Evolutionary conservation across 2,888 invertebrate species (phyloP).

Genomic region (Agonopterix alstromeriana): DNA sequence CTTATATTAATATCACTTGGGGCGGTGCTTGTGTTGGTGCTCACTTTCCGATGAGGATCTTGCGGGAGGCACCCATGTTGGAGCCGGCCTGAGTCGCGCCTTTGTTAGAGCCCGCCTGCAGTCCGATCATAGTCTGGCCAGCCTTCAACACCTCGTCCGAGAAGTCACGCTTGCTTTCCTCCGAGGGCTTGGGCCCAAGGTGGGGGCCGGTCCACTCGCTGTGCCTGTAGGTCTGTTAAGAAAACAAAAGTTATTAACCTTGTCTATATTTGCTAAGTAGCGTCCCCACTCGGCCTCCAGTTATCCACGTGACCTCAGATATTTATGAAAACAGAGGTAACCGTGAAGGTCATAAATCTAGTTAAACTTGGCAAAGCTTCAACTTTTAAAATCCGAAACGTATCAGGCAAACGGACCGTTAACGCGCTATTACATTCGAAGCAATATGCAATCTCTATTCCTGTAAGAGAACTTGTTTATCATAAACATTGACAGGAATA

Average conservation of each 20-base stretch:
- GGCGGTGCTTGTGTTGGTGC: conserved; percentile 23
- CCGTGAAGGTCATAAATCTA: conserved; percentile 62
- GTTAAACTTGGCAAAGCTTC: conserved; percentile 55
- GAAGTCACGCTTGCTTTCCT: conserved; percentile 96
- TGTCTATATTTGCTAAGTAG: neutral
- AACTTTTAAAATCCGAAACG: conserved; percentile 48
- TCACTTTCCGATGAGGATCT: conserved; percentile 94
- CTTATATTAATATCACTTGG: conserved; percentile 72
- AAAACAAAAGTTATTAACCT: conserved; percentile 12
- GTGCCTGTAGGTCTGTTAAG: conserved; percentile 86
- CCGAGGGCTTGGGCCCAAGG: conserved; percentile 95
- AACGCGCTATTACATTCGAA: conserved; percentile 42
- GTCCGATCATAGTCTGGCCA: conserved; percentile 92
- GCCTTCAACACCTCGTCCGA: conserved; percentile 93
- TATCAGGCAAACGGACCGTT: conserved; percentile 51
- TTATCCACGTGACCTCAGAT: conserved; percentile 47
- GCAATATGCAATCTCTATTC: conserved; percentile 24
- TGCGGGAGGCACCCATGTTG: conserved; percentile 92
- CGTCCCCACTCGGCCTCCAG: conserved; percentile 37
- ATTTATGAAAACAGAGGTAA: conserved; percentile 72
- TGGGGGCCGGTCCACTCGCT: conserved; percentile 90
- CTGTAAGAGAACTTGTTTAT: conserved; percentile 16
- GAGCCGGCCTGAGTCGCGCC: conserved; percentile 95
- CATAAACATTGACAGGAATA: conserved; percentile 13
- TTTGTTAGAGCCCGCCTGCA: conserved; percentile 97